Conservation (phyloP, 2,888 invertebrate genomes). For the Ectemnius continuus region DNA sequence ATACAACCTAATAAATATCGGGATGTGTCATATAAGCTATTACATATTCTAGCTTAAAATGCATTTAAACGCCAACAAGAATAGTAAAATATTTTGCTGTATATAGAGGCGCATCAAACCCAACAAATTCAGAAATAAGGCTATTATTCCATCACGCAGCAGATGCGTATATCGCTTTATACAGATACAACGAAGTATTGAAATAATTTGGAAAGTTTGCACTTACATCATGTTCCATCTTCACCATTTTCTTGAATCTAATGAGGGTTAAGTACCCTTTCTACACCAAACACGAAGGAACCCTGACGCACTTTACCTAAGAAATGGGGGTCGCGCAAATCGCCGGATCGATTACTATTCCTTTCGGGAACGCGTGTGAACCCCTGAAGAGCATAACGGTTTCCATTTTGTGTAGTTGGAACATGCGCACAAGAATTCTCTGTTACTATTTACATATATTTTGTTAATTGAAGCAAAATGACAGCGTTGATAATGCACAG, state of each 20-base stretch:
- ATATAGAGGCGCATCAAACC: too few species aligned
- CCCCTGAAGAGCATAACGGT: slow-evolving; percentile 53
- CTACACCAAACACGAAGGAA: slow-evolving; percentile 36
- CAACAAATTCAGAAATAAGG: too few species aligned
- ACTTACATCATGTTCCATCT: slow-evolving; percentile 75
- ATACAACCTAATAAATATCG: too few species aligned
- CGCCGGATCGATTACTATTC: slow-evolving; percentile 63
- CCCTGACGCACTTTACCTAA: slow-evolving; percentile 12
- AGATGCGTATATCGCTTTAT: too few species aligned
- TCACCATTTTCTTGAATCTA: slow-evolving; percentile 69
- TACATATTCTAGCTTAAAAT: too few species aligned
- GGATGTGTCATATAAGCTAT: too few species aligned
- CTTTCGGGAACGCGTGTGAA: slow-evolving; percentile 61
- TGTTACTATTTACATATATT: slow-evolving; percentile 23
- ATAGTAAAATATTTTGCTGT: too few species aligned
- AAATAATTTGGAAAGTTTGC: slow-evolving; percentile 1
- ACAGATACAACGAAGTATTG: not conserved
- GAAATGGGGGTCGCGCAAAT: slow-evolving; percentile 47
- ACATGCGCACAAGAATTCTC: slow-evolving; percentile 42
- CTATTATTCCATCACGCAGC: too few species aligned
- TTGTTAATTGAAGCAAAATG: not conserved
- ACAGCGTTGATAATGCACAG: too few species aligned
- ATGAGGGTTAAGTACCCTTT: slow-evolving; percentile 33
- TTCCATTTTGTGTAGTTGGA: slow-evolving; percentile 12
- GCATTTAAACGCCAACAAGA: too few species aligned